Evolutionary conservation across 2,888 invertebrate species (phyloP).

Genomic region (Sesia bembeciformis): DNA sequence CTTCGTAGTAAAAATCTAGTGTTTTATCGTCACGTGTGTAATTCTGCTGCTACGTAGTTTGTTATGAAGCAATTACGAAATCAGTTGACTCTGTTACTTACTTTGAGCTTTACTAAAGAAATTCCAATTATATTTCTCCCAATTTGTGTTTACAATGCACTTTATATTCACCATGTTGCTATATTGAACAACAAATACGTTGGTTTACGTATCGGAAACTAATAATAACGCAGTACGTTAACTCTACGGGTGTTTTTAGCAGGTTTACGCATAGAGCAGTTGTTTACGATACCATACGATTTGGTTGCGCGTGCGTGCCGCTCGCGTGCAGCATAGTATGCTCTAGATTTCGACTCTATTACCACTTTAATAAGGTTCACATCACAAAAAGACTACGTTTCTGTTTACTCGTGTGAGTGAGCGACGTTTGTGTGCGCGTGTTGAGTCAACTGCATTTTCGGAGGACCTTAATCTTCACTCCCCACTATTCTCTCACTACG

Average conservation of each 20-base stretch:
- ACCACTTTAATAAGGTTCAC: conserved; percentile 25
- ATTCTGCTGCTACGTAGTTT: too few relatives aligned
- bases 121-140: too few relatives aligned
- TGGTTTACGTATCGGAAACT: too few relatives aligned
- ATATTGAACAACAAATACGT: not conserved
- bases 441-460: conserved; percentile 60
- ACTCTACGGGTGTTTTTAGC: not conserved
- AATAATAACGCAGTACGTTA: not conserved
- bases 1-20: conserved; percentile 23
- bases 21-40: too few relatives aligned
- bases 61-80: too few relatives aligned
- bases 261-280: conserved; percentile 49
- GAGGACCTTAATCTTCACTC: conserved; percentile 55
- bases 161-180: too few relatives aligned
- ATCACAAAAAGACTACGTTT: conserved; percentile 11
- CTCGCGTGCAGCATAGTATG: conserved; percentile 30
- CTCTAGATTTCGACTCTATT: conserved; percentile 27
- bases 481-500: conserved; percentile 45
- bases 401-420: conserved; percentile 36
- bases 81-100: too few relatives aligned
- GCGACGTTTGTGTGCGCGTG: conserved; percentile 45
- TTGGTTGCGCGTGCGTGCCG: conserved; percentile 48
- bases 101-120: too few relatives aligned
- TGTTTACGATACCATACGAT: conserved; percentile 63
- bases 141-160: too few relatives aligned